These are phyloP conservation scores for Hiodon tergisus DNA, from an alignment of 2,113 vertebrate genomes.

Conservation along the genomic window DNA sequence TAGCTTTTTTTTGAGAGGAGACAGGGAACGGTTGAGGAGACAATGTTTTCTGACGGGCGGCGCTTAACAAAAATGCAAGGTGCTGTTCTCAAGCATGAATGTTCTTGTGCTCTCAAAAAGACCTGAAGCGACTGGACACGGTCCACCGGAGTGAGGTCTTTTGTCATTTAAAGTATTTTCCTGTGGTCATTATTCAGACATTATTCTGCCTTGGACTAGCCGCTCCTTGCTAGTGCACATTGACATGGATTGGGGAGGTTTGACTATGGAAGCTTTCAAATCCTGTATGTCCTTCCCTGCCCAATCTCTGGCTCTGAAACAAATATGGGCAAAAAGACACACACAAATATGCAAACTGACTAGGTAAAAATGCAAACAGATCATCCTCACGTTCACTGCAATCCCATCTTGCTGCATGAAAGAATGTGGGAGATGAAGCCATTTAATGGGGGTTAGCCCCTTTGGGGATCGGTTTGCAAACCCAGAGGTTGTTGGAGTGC, in stretches of 20 bases:
- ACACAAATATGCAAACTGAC: neutral
- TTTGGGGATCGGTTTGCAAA: too few species aligned
- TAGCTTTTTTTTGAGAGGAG: neutral
- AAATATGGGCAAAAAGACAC: neutral
- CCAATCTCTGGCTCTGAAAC: neutral
- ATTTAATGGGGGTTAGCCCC: too few species aligned
- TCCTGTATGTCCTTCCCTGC: neutral
- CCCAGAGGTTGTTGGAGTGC: too few species aligned
- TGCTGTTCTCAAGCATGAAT: neutral
- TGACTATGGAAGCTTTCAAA: too few species aligned
- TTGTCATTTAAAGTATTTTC: neutral
- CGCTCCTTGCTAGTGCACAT: neutral
- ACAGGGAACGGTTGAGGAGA: neutral
- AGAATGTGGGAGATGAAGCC: too few species aligned
- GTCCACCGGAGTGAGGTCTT: neutral
- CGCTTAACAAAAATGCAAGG: neutral
- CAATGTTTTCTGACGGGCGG: neutral
- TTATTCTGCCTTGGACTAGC: neutral
- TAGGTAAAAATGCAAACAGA: too few species aligned
- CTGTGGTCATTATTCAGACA: conserved; percentile 5
- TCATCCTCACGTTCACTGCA: too few species aligned
- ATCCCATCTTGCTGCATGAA: too few species aligned
- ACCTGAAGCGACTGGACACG: neutral
- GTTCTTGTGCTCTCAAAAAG: neutral
- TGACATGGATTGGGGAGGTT: too few species aligned